Base-by-base conservation (phyloP, 2,888 invertebrate genomes). In the Acanthoscelides obtectus region DNA sequence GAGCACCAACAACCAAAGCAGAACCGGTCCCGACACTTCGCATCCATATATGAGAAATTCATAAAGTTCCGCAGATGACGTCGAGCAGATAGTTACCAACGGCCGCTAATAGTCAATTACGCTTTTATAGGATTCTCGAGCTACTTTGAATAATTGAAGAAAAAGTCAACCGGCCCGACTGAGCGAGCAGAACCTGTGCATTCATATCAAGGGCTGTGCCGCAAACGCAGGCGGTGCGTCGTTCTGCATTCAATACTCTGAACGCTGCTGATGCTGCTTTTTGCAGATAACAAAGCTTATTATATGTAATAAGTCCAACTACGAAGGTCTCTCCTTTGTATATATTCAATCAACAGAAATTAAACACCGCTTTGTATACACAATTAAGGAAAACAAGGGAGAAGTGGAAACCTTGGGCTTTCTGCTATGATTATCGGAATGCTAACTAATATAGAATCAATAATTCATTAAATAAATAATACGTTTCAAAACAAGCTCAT, bases 41-140 rank as follows among this genome's bases (percentile, higher is more conserved):
- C 27, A 65, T 68, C 74, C 75, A 70, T 74, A 75, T 74, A 74
- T 65, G 72, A 68, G 66, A 72, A 67, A 72, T 73, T 74, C 75
- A 75, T 76, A 75, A 76, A 76, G 73, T 71, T 75, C 74, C 73
- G 27, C 67, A 73, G 75, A 77, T 76, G 75, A 72, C 77, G 75
- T 75, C 75, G 73, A 72, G 64, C 64, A 75, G 74, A 75, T 77
- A 73, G 73, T 74, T 74, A 70, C 71, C 70, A 75, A 74, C 75
- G 70, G 73, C 71, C 74, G 71, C 77, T 77, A 77, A 77, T 77
- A 75, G 76, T 77, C 77, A 77, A 77, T 77, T 77, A 77, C 72
- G 72, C 73, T 74, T 67, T 73, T 73, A 75, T 76, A 72, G 70
- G 69, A 73, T 73, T 74, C 73, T 68, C 72, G 72, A 72, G 74